Base-by-base conservation (phyloP, 2,888 invertebrate species). In the Melipona beecheii region DNA sequence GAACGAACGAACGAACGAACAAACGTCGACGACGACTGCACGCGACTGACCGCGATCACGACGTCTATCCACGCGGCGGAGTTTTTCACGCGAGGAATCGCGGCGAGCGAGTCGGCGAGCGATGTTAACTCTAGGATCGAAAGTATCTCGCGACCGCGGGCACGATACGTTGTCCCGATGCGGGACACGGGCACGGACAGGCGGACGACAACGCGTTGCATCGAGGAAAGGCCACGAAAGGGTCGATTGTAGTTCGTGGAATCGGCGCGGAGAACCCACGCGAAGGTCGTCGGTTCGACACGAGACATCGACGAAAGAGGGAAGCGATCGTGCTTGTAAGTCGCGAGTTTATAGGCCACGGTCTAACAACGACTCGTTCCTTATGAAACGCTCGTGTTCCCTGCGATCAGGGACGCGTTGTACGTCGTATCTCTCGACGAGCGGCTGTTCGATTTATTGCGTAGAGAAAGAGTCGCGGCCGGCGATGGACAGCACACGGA, bases 321-420 rank as follows among this genome's bases (percentile, higher is more conserved):
- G 80, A 85, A 78, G 72, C 75, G 76, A 75, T 86, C 86, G 86
- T 82, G 85, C 82, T 85, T 82, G 86, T 82, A 82, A 82, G 73
- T 73, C 74, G 77, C 78, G 85, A 82, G 76, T 85, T 86, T 86
- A 86, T 85, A 84, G 84, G 73, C 72, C 84, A 77, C 75, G 83
- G 83, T 68, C 71, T 78, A 75, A 78, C 84, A 78, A 72, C 74
- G 73, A 60, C 43, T 43, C 85, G 75, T 74, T 83, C 84, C 64
- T 77, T 75, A 74, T 80, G 72, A 76, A 77, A 78, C 58, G 58
- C 68, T 82, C 85, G 89, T 91, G 83, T 85, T 76, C 76, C 24
- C 70, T 69, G 73, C 73, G 73, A 79, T 76, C 62, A 43, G 43
- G 43, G 43, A 43, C 9, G 43, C 72, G 64, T 72, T 66, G 50